A percentile compares a stretch with the other conserved stretches of the same genome.
Evolutionary conservation across 37 sponge, comb jelly and placozoan genomes (phyloP).

Genomic region (Geodia barretti): DNA sequence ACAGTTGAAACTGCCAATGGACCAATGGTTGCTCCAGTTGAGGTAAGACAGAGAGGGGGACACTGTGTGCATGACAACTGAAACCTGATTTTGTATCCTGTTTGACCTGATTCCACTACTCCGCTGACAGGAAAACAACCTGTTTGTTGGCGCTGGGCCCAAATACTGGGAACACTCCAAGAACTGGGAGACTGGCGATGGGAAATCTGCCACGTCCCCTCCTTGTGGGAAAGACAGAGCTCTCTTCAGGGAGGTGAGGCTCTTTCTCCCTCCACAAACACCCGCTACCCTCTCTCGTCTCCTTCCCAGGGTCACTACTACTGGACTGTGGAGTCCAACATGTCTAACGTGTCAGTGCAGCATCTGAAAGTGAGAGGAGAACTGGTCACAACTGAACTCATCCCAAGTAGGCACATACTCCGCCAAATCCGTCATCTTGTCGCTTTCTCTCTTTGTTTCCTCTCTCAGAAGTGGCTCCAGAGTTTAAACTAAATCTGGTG

Average conservation of each 20-base stretch:
- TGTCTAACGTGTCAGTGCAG: constrained; percentile 19
- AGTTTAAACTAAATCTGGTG: constrained; percentile 17
- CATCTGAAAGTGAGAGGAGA: constrained; percentile 21
- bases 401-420: too few species aligned
- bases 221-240: constrained; percentile 63
- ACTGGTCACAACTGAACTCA: not conserved
- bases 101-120: not conserved
- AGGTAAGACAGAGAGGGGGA: not conserved
- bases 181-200: constrained; percentile 54
- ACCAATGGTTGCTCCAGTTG: not conserved
- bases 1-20: not conserved
- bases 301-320: not conserved
- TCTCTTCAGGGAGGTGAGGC: constrained; percentile 59
- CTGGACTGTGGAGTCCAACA: constrained; percentile 14
- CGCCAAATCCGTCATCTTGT: too few species aligned
- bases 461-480: not conserved
- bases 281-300: not conserved
- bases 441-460: too few species aligned
- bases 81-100: too few species aligned
- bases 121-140: constrained; percentile 8
- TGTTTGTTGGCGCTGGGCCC: constrained; percentile 43
- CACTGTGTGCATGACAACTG: not conserved
- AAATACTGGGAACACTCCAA: constrained; percentile 60
- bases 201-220: constrained; percentile 1
- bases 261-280: not conserved